phyloP scores from a whole-genome alignment of 1,140 invertebrate genomes.

The Geopemphigus sp. region DNA sequence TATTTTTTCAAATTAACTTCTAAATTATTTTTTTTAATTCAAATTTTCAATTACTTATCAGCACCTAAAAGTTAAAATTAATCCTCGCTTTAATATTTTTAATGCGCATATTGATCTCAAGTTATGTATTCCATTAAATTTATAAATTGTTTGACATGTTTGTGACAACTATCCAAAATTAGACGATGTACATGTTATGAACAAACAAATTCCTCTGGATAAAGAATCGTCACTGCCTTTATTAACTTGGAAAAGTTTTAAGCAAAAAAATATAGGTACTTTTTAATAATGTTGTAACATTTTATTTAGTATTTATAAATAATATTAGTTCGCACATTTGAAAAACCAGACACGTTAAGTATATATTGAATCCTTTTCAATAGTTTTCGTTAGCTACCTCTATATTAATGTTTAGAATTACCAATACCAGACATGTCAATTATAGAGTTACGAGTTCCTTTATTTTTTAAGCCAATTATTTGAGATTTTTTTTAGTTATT shows the following conservation, averaged over 20 bases:
- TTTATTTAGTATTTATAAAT: background rate
- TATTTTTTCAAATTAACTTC: background rate
- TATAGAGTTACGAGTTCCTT: slow-evolving; percentile 48
- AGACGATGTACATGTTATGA: background rate
- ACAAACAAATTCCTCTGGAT: slow-evolving; percentile 9
- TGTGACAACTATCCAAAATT: slow-evolving; percentile 6
- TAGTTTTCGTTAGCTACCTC: slow-evolving; percentile 29
- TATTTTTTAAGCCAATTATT: slow-evolving; percentile 15
- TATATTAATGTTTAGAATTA: slow-evolving; percentile 33
- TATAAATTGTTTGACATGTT: slow-evolving; percentile 34
- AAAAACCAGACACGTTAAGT: background rate
- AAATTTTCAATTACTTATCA: slow-evolving; percentile 4
- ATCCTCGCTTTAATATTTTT: background rate
- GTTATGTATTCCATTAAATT: slow-evolving; percentile 46
- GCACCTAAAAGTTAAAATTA: slow-evolving; percentile 10
- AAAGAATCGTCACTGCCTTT: slow-evolving; percentile 37
- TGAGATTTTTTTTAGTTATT: slow-evolving; percentile 4
- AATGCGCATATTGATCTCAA: slow-evolving; percentile 43
- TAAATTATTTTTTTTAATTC: slow-evolving; percentile 37
- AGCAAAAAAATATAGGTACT: too few species aligned
- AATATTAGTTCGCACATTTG: background rate
- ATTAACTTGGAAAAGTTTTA: background rate
- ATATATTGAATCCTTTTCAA: background rate
- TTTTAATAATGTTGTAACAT: background rate
- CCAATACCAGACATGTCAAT: slow-evolving; percentile 33